phyloP scores from a whole-genome alignment of 2,888 invertebrate genomes.

The Latrodectus hesperus region DNA sequence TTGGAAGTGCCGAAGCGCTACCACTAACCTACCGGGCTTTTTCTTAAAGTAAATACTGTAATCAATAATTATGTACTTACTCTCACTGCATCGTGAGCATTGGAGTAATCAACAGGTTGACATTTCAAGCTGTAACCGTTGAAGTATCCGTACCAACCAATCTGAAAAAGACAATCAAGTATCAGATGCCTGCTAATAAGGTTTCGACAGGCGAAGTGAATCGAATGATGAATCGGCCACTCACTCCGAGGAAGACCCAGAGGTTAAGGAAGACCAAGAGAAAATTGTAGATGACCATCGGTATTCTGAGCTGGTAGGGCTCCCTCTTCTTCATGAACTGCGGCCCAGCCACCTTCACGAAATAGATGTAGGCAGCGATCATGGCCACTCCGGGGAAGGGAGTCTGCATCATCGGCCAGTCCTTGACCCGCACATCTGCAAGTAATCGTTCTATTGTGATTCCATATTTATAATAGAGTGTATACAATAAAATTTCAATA shows the following conservation, averaged over 20 bases:
- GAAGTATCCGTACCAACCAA: slow-evolving; percentile 83
- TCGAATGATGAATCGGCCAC: neutral
- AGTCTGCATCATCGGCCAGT: slow-evolving; percentile 92
- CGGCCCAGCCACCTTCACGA: slow-evolving; percentile 87
- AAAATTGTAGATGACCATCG: slow-evolving; percentile 89
- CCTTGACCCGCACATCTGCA: slow-evolving; percentile 89
- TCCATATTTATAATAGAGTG: too few relatives aligned
- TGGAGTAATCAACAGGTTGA: slow-evolving; percentile 84
- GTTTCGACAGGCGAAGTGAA: too few relatives aligned
- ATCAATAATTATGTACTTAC: slow-evolving; percentile 79
- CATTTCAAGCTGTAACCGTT: slow-evolving; percentile 92
- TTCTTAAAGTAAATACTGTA: too few relatives aligned
- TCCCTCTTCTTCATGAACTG: slow-evolving; percentile 91
- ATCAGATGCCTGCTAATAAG: too few relatives aligned
- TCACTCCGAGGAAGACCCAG: slow-evolving; percentile 93
- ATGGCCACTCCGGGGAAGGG: slow-evolving; percentile 89
- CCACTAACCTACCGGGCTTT: too few relatives aligned
- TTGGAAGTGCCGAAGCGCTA: too few relatives aligned
- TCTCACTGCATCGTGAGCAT: slow-evolving; percentile 80
- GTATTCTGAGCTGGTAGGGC: slow-evolving; percentile 85
- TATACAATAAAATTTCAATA: too few relatives aligned
- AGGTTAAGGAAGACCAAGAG: slow-evolving; percentile 91
- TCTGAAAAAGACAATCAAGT: slow-evolving; percentile 31
- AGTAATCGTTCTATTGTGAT: neutral
- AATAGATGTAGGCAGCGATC: slow-evolving; percentile 88